Evolutionary conservation across 2,113 vertebrate species (phyloP).

Genomic region (Dipodomys ordii): DNA sequence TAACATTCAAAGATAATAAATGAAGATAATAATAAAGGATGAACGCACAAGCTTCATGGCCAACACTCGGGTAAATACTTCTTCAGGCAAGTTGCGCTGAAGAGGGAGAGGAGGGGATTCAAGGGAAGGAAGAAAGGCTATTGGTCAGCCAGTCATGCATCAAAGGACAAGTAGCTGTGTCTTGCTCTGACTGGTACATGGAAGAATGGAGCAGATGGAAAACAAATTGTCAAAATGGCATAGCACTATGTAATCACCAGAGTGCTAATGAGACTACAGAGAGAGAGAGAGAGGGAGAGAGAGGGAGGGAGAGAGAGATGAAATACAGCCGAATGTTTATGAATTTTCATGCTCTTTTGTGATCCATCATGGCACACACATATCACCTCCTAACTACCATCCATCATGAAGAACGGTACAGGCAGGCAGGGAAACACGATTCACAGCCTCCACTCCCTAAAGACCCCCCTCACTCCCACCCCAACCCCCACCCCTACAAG

Average conservation of each 20-base stretch:
- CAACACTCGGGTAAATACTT: not conserved
- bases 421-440: not conserved
- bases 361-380: conserved; percentile 72
- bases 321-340: conserved; percentile 71
- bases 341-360: conserved; percentile 73
- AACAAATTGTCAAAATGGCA: conserved; percentile 56
- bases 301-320: not conserved
- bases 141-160: not conserved
- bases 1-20: too few relatives aligned
- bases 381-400: conserved; percentile 67
- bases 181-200: not conserved
- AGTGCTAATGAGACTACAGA: conserved; percentile 32
- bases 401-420: conserved; percentile 48
- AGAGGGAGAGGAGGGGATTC: conserved; percentile 2
- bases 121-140: not conserved
- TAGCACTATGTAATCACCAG: conserved; percentile 3
- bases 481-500: not conserved
- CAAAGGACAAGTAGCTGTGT: not conserved
- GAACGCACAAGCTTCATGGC: not conserved
- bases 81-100: not conserved
- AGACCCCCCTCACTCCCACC: accelerated
- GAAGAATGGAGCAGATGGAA: not conserved
- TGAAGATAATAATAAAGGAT: not conserved
- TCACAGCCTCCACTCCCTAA: not conserved
- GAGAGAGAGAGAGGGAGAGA: not conserved